Conservation (phyloP, 2,888 invertebrate genomes). For the Frankliniella intonsa region DNA sequence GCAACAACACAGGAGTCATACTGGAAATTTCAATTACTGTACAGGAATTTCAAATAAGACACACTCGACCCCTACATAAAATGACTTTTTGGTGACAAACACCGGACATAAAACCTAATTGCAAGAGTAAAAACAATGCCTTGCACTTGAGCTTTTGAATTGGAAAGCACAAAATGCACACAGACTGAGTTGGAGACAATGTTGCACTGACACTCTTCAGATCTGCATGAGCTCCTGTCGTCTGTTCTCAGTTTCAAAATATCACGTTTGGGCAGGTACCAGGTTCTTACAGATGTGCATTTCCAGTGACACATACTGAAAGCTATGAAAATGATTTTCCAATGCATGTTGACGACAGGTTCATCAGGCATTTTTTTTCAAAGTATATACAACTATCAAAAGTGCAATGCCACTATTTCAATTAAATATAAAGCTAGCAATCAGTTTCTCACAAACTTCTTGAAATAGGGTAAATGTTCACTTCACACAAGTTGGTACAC, state of each 20-base stretch:
- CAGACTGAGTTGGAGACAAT: not conserved
- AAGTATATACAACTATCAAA: not conserved
- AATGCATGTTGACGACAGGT: not conserved
- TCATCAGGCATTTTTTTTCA: not conserved
- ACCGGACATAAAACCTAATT: slow-evolving; percentile 20
- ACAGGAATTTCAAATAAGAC: slow-evolving; percentile 16
- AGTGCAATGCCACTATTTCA: not conserved
- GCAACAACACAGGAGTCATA: too few relatives aligned
- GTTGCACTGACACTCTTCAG: not conserved
- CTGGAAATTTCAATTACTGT: not conserved
- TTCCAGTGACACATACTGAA: slow-evolving; percentile 21
- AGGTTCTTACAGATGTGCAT: slow-evolving; percentile 15
- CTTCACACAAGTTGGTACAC: not conserved
- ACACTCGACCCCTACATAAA: slow-evolving; percentile 23
- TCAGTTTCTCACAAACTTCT: not conserved
- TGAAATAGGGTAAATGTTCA: not conserved
- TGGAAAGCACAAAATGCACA: not conserved
- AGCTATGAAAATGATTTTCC: slow-evolving; percentile 1
- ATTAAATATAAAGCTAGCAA: not conserved
- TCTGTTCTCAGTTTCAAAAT: slow-evolving; percentile 7
- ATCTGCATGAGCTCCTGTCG: not conserved
- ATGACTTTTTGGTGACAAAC: slow-evolving; percentile 13
- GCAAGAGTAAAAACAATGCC: slow-evolving; percentile 22
- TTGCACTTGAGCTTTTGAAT: not conserved
- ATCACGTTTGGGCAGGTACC: slow-evolving; percentile 24